Evolutionary conservation across 2,888 invertebrate species (phyloP).

Genomic region (Rhogogaster chlorosoma): DNA sequence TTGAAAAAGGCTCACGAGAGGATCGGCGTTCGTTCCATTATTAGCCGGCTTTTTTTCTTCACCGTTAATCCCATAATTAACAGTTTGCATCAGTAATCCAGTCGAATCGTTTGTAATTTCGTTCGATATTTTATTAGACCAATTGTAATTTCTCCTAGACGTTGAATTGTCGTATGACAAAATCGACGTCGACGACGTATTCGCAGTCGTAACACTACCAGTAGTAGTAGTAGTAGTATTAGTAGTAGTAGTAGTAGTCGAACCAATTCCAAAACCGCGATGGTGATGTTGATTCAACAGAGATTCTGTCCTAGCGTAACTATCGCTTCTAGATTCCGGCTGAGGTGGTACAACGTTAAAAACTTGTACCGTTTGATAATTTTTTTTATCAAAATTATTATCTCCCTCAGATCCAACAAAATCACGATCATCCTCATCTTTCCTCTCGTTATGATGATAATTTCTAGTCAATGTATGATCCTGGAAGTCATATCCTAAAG

Average conservation of each 20-base stretch:
- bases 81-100: constrained; percentile 21
- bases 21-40: constrained; percentile 73
- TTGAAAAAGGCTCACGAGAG: constrained; percentile 74
- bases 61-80: neutral
- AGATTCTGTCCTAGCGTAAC: constrained; percentile 71
- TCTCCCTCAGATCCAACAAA: neutral
- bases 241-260: constrained; percentile 58
- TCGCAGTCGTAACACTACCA: neutral
- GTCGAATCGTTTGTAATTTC: constrained; percentile 59
- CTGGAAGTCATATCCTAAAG: constrained; percentile 66
- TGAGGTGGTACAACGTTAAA: constrained; percentile 69
- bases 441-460: constrained; percentile 14
- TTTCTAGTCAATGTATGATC: constrained; percentile 19
- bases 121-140: neutral
- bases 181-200: neutral
- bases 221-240: neutral
- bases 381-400: neutral
- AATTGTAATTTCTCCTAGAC: neutral
- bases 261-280: neutral
- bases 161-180: neutral
- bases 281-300: constrained; percentile 68
- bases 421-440: constrained; percentile 61
- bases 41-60: constrained; percentile 60
- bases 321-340: constrained; percentile 73
- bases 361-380: constrained; percentile 3